Evolutionary conservation across 2,888 invertebrate species (phyloP).

Genomic region (Drosophila antonietae): DNA sequence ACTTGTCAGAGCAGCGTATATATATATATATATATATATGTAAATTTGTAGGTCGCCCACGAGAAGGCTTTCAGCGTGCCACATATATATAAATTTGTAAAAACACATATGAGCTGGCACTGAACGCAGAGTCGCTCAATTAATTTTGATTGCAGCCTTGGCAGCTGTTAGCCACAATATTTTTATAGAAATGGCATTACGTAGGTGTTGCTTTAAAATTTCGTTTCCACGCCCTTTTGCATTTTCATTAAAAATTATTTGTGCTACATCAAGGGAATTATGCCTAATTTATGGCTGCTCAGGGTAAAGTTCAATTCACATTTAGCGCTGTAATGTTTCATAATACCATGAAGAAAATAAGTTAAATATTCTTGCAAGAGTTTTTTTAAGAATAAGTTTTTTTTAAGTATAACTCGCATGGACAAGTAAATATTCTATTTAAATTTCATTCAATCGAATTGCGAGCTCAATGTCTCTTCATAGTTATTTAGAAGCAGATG

Average conservation of each 20-base stretch:
- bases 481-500: background rate
- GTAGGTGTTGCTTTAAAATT: slow-evolving; percentile 37
- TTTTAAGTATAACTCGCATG: background rate
- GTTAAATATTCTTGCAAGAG: background rate
- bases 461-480: background rate
- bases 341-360: background rate
- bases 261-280: slow-evolving; percentile 8
- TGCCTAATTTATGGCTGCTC: slow-evolving; percentile 39
- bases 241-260: slow-evolving; percentile 34
- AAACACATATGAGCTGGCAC: slow-evolving; percentile 42
- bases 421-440: too few species aligned
- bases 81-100: slow-evolving; percentile 20
- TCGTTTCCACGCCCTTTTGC: slow-evolving; percentile 20
- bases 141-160: slow-evolving; percentile 79
- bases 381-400: too few species aligned
- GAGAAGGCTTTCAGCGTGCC: slow-evolving; percentile 71
- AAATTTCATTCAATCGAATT: background rate
- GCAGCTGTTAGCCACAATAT: slow-evolving; percentile 57
- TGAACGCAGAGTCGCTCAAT: slow-evolving; percentile 68
- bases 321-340: background rate
- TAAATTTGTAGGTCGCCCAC: slow-evolving; percentile 64
- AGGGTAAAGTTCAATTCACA: slow-evolving; percentile 42
- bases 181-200: slow-evolving; percentile 31
- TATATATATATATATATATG: background rate
- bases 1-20: slow-evolving; percentile 35